These are phyloP conservation scores for Pteromalus puparum DNA, from an alignment of 1,140 invertebrate species.

Conservation along the genomic window DNA sequence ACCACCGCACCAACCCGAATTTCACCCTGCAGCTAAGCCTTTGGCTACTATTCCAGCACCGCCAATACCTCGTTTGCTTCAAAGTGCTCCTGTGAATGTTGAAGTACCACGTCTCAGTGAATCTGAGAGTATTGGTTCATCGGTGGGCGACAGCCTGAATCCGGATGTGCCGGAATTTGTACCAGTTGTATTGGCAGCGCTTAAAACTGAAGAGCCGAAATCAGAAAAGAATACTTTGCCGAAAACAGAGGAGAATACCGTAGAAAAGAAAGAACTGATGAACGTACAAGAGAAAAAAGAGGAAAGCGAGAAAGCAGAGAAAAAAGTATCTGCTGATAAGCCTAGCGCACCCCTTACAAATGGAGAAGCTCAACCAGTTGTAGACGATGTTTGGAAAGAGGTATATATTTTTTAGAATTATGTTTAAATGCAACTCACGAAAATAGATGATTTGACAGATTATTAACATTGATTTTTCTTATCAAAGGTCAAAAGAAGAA, in stretches of 20 bases:
- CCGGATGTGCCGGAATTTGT: slow-evolving; percentile 92
- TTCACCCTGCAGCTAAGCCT: slow-evolving; percentile 77
- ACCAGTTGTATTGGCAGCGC: slow-evolving; percentile 71
- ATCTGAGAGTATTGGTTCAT: slow-evolving; percentile 62
- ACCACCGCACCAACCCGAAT: slow-evolving; percentile 57
- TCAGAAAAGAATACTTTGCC: slow-evolving; percentile 33
- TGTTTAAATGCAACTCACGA: not conserved
- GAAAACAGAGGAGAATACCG: slow-evolving; percentile 6
- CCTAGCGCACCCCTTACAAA: slow-evolving; percentile 40
- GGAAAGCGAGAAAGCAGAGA: slow-evolving; percentile 34
- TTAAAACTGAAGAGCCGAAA: slow-evolving; percentile 20
- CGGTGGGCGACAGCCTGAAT: slow-evolving; percentile 80
- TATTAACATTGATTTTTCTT: not conserved
- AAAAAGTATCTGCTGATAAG: not conserved
- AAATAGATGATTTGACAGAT: not conserved
- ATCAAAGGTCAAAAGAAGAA: slow-evolving; percentile 73
- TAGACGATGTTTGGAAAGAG: slow-evolving; percentile 76
- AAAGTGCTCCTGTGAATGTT: slow-evolving; percentile 52
- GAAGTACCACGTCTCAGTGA: slow-evolving; percentile 58
- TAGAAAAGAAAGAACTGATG: slow-evolving; percentile 31
- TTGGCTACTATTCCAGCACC: slow-evolving; percentile 80
- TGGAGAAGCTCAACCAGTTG: slow-evolving; percentile 56
- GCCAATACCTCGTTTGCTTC: slow-evolving; percentile 77
- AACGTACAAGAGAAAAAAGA: slow-evolving; percentile 19
- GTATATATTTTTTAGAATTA: slow-evolving; percentile 60